These are phyloP conservation scores for Cladorhizidae sp. DNA, from an alignment of 37 sponge, comb jelly and placozoan species.

Conservation along the genomic window DNA sequence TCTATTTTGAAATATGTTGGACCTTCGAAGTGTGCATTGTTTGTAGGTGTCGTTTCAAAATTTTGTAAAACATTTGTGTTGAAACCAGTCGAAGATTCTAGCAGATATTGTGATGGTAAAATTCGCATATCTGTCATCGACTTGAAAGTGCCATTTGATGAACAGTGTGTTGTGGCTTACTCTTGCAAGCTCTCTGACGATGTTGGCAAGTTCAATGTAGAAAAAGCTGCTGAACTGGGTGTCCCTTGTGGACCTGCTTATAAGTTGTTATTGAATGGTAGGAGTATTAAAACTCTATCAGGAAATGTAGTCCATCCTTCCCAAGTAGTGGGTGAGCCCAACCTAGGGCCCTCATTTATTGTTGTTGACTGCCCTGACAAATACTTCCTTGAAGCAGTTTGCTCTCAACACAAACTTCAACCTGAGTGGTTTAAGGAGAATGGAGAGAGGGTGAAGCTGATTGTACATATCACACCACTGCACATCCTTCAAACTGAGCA, in stretches of 20 bases:
- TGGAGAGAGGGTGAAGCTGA: constrained; percentile 16
- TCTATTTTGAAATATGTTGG: not conserved
- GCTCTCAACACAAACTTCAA: constrained; percentile 10
- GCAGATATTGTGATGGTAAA: constrained; percentile 10
- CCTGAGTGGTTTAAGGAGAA: constrained; percentile 1
- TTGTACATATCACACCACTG: constrained; percentile 61
- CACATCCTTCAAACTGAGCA: constrained; percentile 32
- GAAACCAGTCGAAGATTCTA: not conserved
- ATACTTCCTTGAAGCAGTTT: constrained; percentile 7
- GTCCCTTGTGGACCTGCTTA: constrained; percentile 32
- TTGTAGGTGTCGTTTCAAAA: not conserved
- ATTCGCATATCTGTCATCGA: not conserved
- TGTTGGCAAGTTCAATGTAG: constrained; percentile 62
- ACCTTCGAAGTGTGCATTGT: not conserved
- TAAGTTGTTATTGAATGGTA: constrained; percentile 37
- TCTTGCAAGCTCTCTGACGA: constrained; percentile 54
- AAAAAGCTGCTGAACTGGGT: constrained; percentile 68
- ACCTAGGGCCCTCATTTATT: constrained; percentile 60
- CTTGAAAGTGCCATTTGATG: not conserved
- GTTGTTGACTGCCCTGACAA: constrained; percentile 66
- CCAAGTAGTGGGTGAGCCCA: constrained; percentile 59
- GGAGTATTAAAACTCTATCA: constrained; percentile 42
- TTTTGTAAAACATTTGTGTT: not conserved
- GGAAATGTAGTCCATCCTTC: constrained; percentile 50
- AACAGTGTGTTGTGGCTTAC: constrained; percentile 10